These are phyloP conservation scores for Diglossa cyanea DNA, from an alignment of 2,797 vertebrate genomes.

Conservation along the genomic window DNA sequence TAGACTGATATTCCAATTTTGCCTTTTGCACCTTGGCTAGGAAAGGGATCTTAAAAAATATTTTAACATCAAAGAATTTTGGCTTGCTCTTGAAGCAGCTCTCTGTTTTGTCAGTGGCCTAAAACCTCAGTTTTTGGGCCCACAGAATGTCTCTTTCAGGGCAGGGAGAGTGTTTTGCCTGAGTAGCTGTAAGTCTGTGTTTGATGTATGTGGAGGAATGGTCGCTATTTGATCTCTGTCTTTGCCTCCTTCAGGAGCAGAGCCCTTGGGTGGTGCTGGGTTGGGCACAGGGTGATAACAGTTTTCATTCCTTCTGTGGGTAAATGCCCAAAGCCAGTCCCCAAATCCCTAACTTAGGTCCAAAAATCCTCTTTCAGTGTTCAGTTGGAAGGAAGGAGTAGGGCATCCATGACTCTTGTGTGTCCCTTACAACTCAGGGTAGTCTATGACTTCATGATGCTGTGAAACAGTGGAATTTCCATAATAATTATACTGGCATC, in stretches of 20 bases:
- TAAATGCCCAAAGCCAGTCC: background rate
- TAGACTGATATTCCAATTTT: background rate
- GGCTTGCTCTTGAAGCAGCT: background rate
- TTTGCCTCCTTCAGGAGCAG: background rate
- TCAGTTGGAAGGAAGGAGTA: background rate
- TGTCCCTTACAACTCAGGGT: background rate
- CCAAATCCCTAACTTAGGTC: background rate
- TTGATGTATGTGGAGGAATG: background rate
- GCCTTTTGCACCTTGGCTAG: background rate
- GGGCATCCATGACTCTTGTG: background rate
- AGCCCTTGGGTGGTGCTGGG: background rate
- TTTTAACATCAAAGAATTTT: background rate
- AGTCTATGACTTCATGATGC: background rate
- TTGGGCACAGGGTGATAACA: background rate
- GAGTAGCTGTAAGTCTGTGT: accelerated
- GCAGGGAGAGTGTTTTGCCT: background rate
- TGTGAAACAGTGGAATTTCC: background rate
- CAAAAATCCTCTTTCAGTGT: background rate
- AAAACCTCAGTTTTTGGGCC: background rate
- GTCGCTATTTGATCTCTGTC: background rate
- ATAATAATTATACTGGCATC: background rate
- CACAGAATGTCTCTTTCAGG: background rate
- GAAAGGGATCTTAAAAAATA: background rate
- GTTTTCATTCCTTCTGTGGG: background rate
- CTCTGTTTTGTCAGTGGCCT: background rate